Percentiles rank a stretch among this genome's conserved stretches.
Conservation (phyloP, 2,888 invertebrate species). For the Lithophane socia region DNA sequence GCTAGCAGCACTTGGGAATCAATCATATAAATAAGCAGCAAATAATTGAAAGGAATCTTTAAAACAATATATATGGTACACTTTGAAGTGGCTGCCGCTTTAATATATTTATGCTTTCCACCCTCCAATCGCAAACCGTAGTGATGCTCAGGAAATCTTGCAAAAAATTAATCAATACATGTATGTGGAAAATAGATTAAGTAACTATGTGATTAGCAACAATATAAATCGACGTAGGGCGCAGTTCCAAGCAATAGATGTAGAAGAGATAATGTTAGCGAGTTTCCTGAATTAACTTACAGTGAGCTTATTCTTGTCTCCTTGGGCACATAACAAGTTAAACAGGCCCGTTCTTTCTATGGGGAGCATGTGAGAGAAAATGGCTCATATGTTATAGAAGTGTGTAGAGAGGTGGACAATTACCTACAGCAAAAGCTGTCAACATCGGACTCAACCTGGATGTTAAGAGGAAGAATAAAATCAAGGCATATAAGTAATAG, state of each 20-base stretch:
- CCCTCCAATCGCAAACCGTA: background rate
- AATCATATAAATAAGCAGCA: too few species aligned
- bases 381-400: too few species aligned
- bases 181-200: too few species aligned
- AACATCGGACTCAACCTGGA: background rate
- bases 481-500: background rate
- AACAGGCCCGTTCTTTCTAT: conserved; percentile 2
- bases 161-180: background rate
- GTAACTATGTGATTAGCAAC: conserved; percentile 2
- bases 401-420: too few species aligned
- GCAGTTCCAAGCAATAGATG: background rate
- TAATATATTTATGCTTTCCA: conserved; percentile 4
- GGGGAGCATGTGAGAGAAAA: background rate
- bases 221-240: conserved; percentile 8
- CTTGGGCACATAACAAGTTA: conserved; percentile 4
- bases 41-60: too few species aligned
- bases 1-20: too few species aligned
- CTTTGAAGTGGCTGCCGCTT: conserved; percentile 5
- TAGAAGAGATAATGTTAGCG: background rate
- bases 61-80: background rate
- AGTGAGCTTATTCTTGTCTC: background rate
- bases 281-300: background rate
- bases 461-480: conserved; percentile 9
- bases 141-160: background rate
- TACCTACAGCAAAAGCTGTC: too few species aligned